Percentiles rank a stretch among this genome's conserved stretches.
These are phyloP conservation scores for Lasioglossum pauxillum DNA, from an alignment of 2,888 invertebrate genomes.

Conservation along the genomic window DNA sequence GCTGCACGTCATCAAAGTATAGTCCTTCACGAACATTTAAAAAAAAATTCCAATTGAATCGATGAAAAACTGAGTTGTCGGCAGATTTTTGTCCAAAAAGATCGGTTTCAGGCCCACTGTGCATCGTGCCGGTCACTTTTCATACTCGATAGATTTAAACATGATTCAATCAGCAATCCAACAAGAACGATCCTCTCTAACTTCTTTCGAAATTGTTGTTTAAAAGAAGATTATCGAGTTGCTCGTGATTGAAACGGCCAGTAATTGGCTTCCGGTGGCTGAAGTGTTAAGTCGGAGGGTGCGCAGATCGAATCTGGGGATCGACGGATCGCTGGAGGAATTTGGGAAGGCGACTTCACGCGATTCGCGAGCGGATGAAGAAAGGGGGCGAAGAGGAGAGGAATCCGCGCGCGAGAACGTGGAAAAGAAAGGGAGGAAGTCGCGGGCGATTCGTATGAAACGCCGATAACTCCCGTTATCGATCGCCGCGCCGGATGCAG, in stretches of 20 bases:
- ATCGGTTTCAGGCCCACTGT: too few species aligned
- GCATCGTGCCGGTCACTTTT: too few species aligned
- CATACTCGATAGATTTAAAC: too few species aligned
- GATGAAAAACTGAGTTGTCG: too few species aligned
- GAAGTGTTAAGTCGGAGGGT: background rate
- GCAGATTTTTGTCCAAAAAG: too few species aligned
- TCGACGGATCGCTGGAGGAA: background rate
- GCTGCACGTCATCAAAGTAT: too few species aligned
- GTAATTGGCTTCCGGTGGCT: background rate
- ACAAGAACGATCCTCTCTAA: background rate
- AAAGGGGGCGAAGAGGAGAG: constrained; percentile 1
- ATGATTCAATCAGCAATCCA: background rate
- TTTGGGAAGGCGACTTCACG: background rate
- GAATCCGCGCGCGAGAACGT: constrained; percentile 49
- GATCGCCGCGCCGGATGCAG: constrained; percentile 78
- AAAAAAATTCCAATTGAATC: too few species aligned
- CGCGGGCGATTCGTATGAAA: constrained; percentile 70
- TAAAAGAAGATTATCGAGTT: background rate
- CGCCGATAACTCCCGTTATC: constrained; percentile 78
- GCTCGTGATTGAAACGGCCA: background rate
- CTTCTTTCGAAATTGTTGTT: background rate
- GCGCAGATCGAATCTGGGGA: background rate
- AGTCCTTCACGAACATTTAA: too few species aligned
- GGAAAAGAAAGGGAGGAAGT: constrained; percentile 52
- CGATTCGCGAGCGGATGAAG: background rate